A percentile compares a stretch with the other conserved stretches of the same genome.
phyloP scores from a whole-genome alignment of 2,797 vertebrate species.

The Salmo trutta region DNA sequence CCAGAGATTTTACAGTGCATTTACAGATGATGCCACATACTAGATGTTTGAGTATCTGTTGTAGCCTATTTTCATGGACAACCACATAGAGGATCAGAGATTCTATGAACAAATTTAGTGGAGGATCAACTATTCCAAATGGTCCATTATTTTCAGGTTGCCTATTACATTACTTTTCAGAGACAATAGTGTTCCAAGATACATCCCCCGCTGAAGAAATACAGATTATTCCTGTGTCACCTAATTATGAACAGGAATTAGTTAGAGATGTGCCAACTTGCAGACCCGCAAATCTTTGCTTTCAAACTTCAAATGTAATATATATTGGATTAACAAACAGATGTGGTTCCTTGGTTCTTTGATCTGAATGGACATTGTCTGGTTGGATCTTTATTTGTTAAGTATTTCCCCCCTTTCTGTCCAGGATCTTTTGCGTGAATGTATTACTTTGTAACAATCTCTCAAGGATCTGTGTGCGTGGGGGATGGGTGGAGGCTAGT shows the following conservation, averaged over 20 bases:
- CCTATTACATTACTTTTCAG: not conserved
- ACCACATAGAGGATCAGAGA: not conserved
- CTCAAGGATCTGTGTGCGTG: not conserved
- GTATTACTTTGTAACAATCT: constrained; percentile 17
- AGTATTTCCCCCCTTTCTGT: constrained; percentile 12
- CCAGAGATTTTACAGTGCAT: not conserved
- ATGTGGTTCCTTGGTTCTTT: constrained; percentile 32
- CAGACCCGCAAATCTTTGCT: constrained; percentile 38
- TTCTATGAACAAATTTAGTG: not conserved
- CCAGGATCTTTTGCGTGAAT: constrained; percentile 1
- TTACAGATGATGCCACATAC: not conserved
- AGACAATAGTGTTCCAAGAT: not conserved
- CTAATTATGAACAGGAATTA: constrained; percentile 40
- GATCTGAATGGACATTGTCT: constrained; percentile 36
- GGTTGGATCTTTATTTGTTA: not conserved
- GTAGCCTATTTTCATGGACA: not conserved
- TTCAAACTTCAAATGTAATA: constrained; percentile 61
- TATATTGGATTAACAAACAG: constrained; percentile 52
- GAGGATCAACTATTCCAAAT: constrained; percentile 1
- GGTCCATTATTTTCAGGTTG: not conserved
- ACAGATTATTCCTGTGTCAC: not conserved
- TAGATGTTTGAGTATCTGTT: not conserved
- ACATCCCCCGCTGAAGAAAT: not conserved
- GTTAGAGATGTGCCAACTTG: constrained; percentile 32
- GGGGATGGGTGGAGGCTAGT: constrained; percentile 8